Percentiles rank a stretch among this genome's conserved stretches.
These are phyloP conservation scores for Melopsittacus undulatus DNA, from an alignment of 2,797 vertebrate species.

Conservation along the genomic window DNA sequence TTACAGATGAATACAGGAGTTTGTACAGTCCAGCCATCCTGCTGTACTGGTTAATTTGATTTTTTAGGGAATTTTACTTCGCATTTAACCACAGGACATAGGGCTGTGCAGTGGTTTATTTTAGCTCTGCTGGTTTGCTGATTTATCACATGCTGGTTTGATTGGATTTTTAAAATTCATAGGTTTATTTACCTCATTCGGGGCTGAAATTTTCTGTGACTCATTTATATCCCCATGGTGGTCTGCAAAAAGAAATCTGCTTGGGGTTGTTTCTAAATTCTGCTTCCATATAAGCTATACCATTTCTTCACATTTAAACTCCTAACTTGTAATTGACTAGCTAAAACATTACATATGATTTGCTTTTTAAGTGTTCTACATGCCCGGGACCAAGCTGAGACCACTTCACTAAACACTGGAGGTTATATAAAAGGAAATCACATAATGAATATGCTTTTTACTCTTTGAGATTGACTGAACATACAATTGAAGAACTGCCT, in stretches of 20 bases:
- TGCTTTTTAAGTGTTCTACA: background rate
- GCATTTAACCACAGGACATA: background rate
- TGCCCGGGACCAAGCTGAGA: background rate
- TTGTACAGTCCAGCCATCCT: background rate
- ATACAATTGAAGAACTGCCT: background rate
- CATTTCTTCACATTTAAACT: background rate
- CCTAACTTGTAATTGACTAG: background rate
- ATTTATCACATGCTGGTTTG: background rate
- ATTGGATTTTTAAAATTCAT: background rate
- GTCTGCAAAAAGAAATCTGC: background rate
- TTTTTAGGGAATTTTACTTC: background rate
- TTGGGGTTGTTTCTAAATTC: background rate
- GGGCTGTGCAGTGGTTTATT: background rate
- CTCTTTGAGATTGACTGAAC: background rate
- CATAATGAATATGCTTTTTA: background rate
- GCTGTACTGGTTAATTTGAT: background rate
- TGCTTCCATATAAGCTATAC: background rate
- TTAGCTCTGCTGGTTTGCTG: background rate
- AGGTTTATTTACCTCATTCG: background rate
- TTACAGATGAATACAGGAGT: background rate
- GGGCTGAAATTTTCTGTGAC: background rate
- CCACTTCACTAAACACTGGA: background rate
- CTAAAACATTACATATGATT: background rate
- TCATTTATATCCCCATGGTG: background rate
- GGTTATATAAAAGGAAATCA: background rate